Evolutionary conservation across 2,113 vertebrate genomes (phyloP), one percentile per base, ranked within the genome.

Genomic region (Crypturellus undulatus): DNA sequence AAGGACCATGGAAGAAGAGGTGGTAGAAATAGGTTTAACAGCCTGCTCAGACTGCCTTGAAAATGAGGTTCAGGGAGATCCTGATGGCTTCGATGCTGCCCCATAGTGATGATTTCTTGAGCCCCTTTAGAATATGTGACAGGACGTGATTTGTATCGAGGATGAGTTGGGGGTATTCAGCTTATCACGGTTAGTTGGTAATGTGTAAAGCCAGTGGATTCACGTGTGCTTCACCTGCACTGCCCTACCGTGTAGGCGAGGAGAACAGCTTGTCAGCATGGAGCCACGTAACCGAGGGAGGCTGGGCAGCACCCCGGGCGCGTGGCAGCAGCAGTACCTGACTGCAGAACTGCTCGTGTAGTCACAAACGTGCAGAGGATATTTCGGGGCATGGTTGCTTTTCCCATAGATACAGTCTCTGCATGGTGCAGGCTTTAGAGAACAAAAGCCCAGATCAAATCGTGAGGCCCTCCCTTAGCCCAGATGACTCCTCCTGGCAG

Each of bases 191-290:
- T n/a, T 42, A n/a, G 19, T 45, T 38, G 28, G 59, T 25, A 22
- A 20, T 16, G 30, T 51, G 18, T 36, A 16, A 45, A 65, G 73
- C 52, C 69, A 18, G n/a, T 59, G 58, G 64, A 32, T 38, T 42
- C 63, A 7, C 3, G 0, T 5, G 38, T 16, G 51, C 42, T 69
- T 59, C 56, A 15, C 13, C 34, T 40, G 54, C 22, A 1, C 9
- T n/a, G 70, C 80, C 0, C 0, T 42, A 4, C 1, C 8, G 5
- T 4, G 18, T 45, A 2, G 2, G 3, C 32, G 62, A 36, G 42
- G 40, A 73, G 30, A 47, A 12, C n/a, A 13, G 63, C 6, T 21
- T 36, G 28, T 13, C 56, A 19, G 2, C 3, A 1, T 13, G 45
- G 34, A 60, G 72, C 54, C 14, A 3, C 8, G 40, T 21, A 62